Conservation (phyloP, 2,797 vertebrate genomes). For the Tokudaia tokunoshimensis region DNA sequence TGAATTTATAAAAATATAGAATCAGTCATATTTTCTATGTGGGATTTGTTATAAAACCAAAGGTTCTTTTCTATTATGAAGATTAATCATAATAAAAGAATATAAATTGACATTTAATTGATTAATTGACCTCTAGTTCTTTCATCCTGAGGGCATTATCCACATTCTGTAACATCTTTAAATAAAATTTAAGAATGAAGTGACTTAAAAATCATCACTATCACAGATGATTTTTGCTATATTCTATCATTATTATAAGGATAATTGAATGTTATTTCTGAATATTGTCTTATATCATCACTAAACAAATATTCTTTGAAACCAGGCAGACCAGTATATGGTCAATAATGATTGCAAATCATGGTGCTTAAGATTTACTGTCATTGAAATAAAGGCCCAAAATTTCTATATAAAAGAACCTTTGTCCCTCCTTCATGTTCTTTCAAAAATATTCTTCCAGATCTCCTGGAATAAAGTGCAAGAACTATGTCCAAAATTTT, state of each 20-base stretch:
- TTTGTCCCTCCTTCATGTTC: conserved; percentile 65
- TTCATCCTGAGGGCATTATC: conserved; percentile 50
- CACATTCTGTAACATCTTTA: conserved; percentile 56
- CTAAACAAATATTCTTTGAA: conserved; percentile 63
- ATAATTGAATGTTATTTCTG: conserved; percentile 38
- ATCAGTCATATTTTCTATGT: conserved; percentile 63
- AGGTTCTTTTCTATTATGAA: conserved; percentile 33
- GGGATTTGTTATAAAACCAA: conserved; percentile 57
- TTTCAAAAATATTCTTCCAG: conserved; percentile 69
- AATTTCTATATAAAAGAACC: conserved; percentile 60
- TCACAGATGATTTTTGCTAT: conserved; percentile 60
- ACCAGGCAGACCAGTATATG: not conserved
- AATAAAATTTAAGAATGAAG: conserved; percentile 25
- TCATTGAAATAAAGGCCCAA: not conserved
- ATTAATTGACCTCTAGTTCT: conserved; percentile 64
- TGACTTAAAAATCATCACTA: conserved; percentile 59
- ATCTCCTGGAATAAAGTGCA: conserved; percentile 49
- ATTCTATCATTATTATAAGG: conserved; percentile 42
- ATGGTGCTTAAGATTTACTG: not conserved
- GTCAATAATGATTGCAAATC: conserved; percentile 54
- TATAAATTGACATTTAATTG: conserved; percentile 68
- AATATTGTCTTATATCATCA: conserved; percentile 45
- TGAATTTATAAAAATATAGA: conserved; percentile 6
- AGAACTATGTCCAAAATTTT: conserved; percentile 53
- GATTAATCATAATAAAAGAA: conserved; percentile 55